phyloP scores from a whole-genome alignment of 2,113 vertebrate genomes.

The Mellivora capensis region DNA sequence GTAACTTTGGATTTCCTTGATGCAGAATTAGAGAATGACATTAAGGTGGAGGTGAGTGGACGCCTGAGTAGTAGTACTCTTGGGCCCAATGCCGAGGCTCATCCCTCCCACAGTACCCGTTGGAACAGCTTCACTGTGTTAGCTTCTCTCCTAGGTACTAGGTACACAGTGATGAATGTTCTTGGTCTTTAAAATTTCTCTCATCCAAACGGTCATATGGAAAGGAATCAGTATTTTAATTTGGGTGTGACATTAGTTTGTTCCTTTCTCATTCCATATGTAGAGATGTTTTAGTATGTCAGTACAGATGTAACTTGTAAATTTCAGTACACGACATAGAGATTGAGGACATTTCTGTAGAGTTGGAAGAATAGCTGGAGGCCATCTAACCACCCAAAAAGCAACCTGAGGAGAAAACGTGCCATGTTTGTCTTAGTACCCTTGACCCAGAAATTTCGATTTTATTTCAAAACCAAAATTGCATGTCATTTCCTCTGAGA shows the following conservation, averaged over 20 bases:
- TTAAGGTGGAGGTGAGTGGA: conserved; percentile 94
- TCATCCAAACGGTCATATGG: not conserved
- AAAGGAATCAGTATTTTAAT: not conserved
- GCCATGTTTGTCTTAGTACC: not conserved
- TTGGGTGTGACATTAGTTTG: not conserved
- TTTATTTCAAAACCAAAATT: not conserved
- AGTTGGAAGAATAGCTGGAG: not conserved
- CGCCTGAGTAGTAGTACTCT: fast-evolving
- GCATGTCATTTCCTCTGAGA: not conserved
- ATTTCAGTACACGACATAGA: not conserved
- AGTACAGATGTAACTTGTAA: not conserved
- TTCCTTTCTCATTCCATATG: not conserved
- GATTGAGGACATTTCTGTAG: not conserved
- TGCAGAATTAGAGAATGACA: conserved; percentile 96
- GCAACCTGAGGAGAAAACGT: not conserved
- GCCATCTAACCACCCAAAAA: not conserved
- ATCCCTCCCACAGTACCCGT: not conserved
- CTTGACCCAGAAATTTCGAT: not conserved
- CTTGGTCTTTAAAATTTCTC: not conserved
- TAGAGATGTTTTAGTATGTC: not conserved
- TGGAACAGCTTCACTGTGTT: not conserved
- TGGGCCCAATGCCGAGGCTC: not conserved
- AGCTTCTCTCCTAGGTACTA: not conserved
- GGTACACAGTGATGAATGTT: too few relatives aligned
- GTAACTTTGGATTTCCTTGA: conserved; percentile 97